Evolutionary conservation across 1,140 invertebrate genomes (phyloP).

Genomic region (Zaprionus gabonicus): DNA sequence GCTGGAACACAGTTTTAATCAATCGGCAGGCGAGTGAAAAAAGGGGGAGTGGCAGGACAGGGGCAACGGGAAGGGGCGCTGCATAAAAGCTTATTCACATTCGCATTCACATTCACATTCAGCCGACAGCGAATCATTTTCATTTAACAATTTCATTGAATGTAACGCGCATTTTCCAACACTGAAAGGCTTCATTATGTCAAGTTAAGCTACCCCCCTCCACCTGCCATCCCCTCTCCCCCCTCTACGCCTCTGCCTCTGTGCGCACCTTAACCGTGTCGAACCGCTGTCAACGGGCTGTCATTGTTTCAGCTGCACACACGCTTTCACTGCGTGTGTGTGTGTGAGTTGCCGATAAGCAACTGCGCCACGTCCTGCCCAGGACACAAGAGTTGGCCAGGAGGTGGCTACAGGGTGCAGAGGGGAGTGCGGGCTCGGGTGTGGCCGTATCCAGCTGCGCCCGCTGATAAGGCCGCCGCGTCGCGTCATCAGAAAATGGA

Average conservation of each 20-base stretch:
- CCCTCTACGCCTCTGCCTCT: slow-evolving; percentile 1
- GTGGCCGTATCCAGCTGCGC: slow-evolving; percentile 21
- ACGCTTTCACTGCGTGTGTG: slow-evolving; percentile 23
- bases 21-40: not conserved
- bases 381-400: not conserved
- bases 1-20: slow-evolving; percentile 1
- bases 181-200: slow-evolving; percentile 74
- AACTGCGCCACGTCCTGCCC: slow-evolving; percentile 61
- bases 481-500: slow-evolving; percentile 72
- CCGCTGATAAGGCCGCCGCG: slow-evolving; percentile 41
- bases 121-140: slow-evolving; percentile 66
- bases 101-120: slow-evolving; percentile 28
- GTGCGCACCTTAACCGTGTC: not conserved
- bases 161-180: slow-evolving; percentile 75
- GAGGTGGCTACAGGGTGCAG: too few relatives aligned
- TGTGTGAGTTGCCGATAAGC: slow-evolving; percentile 58
- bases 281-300: slow-evolving; percentile 69
- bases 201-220: not conserved
- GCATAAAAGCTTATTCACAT: slow-evolving; percentile 62
- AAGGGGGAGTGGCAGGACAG: slow-evolving; percentile 9
- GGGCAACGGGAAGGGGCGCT: slow-evolving; percentile 4
- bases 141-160: slow-evolving; percentile 80
- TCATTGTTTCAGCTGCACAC: slow-evolving; percentile 72
- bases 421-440: slow-evolving; percentile 25
- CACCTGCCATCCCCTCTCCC: too few relatives aligned